Base-by-base conservation (phyloP, 2,797 vertebrate species). In the Staurois parvus region DNA sequence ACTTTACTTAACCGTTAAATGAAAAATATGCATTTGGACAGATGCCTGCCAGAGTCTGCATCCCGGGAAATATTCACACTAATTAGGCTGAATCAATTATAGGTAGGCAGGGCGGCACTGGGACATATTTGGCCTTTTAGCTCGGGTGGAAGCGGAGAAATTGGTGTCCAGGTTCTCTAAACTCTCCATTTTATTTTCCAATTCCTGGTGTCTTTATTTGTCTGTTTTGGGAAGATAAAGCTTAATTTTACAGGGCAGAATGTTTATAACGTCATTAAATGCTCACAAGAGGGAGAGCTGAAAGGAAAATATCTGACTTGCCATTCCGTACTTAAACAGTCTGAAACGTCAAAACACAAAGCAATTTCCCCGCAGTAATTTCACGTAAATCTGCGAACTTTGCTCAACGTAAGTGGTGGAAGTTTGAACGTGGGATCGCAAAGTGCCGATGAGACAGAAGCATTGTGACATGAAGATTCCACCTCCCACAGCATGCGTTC, bases 181-280 rank as follows among this genome's bases (percentile, higher is more conserved):
- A 52, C 17, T 17, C 48, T 17, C 17, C 19, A 13, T 59, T 59
- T 59, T 59, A 52, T 59, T 59, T 59, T 19, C 52, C 8, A 9
- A 59, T 59, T 59, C 52, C 52, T 24, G 8, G 5, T 28, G 26
- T 66, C 17, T 24, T 34, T 34, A 34, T 34, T 70, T 70, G 29
- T 76, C 74, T 76, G 74, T 12, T 76, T 29, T 30, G 48, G 9
- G 28, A 21, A 32, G 74, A 76, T 76, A 76, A 76, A 29, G 37
- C 73, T n/a, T 48, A 2, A 3, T 28, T 15, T 48, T 74, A 45
- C 40, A n/a, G 24, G 21, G 2, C 40, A 4, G 26, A 29, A 29
- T 26, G 64, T 66, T 66, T 66, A 66, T 66, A 66, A 66, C 64
- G 64, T 66, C 64, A 66, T 66, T 29, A 66, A 66, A 66, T 4